Percentiles rank a stretch among this genome's conserved stretches.
Evolutionary conservation across 2,797 vertebrate species (phyloP).

Genomic region (Acanthornis magna): DNA sequence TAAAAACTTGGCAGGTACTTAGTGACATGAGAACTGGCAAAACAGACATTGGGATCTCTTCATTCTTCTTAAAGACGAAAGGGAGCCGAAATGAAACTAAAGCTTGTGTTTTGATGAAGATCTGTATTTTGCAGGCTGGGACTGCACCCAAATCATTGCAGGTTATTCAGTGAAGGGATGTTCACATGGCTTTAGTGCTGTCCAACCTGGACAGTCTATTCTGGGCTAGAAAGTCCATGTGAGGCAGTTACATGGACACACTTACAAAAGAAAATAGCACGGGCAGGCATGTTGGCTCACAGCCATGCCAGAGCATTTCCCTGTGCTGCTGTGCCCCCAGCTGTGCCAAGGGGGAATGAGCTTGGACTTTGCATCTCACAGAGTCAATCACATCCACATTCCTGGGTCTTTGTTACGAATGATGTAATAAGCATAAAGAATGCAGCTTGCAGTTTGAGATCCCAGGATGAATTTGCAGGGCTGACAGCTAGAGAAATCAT

Average conservation of each 20-base stretch:
- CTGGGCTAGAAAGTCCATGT: background rate
- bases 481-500: constrained; percentile 62
- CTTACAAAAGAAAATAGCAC: accelerated
- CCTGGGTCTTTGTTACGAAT: background rate
- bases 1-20: background rate
- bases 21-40: background rate
- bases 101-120: background rate
- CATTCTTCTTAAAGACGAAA: background rate
- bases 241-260: background rate
- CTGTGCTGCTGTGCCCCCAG: background rate
- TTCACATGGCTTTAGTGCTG: background rate
- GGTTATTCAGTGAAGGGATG: background rate
- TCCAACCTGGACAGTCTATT: background rate
- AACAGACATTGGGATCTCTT: background rate
- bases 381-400: constrained; percentile 13
- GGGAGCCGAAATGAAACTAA: background rate
- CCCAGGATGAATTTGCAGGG: constrained; percentile 38
- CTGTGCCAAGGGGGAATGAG: background rate
- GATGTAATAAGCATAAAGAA: constrained; percentile 67
- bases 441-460: constrained; percentile 57
- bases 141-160: too few relatives aligned
- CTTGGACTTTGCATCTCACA: background rate
- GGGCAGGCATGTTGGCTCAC: background rate
- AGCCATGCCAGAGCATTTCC: background rate
- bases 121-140: background rate